Base-by-base conservation (phyloP, 1,140 invertebrate species). In the Propsilocerus akamusi region DNA sequence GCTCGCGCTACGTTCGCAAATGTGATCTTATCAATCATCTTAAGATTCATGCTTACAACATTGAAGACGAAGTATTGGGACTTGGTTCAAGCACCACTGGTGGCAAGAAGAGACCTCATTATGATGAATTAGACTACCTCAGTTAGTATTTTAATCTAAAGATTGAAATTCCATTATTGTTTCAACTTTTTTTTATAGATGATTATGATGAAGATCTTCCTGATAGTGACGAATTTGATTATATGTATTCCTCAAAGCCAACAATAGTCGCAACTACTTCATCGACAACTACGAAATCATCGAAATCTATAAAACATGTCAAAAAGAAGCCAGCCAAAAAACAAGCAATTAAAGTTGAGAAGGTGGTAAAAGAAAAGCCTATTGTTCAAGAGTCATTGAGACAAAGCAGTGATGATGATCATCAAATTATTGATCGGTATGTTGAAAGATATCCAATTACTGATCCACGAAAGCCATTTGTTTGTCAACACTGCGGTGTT, bases 11-110 rank as follows among this genome's bases (percentile, higher is more conserved):
- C 58, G 75, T 82, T 4, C 71, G 82, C 37, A 83, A 82, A 53
- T 77, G 73, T 50, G 83, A 87, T 63, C 70, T 86, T 26, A 81
- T 85, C 66, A 83, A 81, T 63, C 84, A 87, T 58, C 70, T 86
- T 32, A 86, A 86, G 62, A 81, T 81, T 12, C 84, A 86, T 58
- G 82, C 83, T 0, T 80, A 74, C 4, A 41, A 41, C 10, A 41
- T 41, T 17, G 34, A 41, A 17, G 34, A 41, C 22, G 34, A 41
- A 4, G 14, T 20, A 41, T 41, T 41, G 14, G 14, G n/a, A n/a
- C n/a, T 20, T 7, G 34, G 34, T 41, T 20, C 34, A 20, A 41
- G 34, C 10, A 41, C 5, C 8, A 41, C 14, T 41, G 34, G 34
- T 17, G 14, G 14, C 12, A 41, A 41, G 34, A 41, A 41, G 10